These are phyloP conservation scores for Calliopum simillimum DNA, from an alignment of 2,888 invertebrate genomes.

Conservation along the genomic window DNA sequence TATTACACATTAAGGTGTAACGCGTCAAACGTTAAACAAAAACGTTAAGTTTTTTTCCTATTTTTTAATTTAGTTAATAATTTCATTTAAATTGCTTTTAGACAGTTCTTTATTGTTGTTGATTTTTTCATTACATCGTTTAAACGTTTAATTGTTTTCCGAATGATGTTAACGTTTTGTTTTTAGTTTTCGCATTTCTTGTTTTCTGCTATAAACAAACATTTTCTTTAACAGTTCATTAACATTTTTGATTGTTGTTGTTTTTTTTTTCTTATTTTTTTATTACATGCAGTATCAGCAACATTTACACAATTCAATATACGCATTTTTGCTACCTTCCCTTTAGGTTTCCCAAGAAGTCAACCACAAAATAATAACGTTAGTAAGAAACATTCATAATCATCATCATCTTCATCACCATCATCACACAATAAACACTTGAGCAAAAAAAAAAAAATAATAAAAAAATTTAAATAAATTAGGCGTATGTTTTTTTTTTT, in stretches of 20 bases:
- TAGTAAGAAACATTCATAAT: slow-evolving; percentile 14
- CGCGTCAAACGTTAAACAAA: no score
- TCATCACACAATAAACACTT: slow-evolving; percentile 25
- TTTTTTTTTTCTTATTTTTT: slow-evolving; percentile 3
- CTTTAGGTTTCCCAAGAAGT: slow-evolving; percentile 8
- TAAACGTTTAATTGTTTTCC: slow-evolving; percentile 8
- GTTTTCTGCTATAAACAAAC: no score
- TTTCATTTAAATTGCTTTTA: slow-evolving; percentile 19
- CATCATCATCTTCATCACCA: no score
- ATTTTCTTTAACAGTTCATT: neutral
- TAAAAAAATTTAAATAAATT: neutral
- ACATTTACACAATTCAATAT: neutral
- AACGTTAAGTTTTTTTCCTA: no score
- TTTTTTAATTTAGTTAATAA: slow-evolving; percentile 1
- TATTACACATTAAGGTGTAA: no score
- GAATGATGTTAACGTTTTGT: slow-evolving; percentile 7
- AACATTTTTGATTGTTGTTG: neutral
- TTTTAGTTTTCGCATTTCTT: neutral
- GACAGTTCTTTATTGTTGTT: slow-evolving; percentile 28
- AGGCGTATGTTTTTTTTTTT: no score
- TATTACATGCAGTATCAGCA: neutral
- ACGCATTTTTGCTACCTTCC: neutral
- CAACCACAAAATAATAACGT: slow-evolving; percentile 15
- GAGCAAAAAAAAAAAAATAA: slow-evolving; percentile 14
- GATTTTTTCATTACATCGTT: slow-evolving; percentile 14